These are phyloP conservation scores for Amblyraja radiata DNA, from an alignment of 2,797 vertebrate species.

Conservation along the genomic window DNA sequence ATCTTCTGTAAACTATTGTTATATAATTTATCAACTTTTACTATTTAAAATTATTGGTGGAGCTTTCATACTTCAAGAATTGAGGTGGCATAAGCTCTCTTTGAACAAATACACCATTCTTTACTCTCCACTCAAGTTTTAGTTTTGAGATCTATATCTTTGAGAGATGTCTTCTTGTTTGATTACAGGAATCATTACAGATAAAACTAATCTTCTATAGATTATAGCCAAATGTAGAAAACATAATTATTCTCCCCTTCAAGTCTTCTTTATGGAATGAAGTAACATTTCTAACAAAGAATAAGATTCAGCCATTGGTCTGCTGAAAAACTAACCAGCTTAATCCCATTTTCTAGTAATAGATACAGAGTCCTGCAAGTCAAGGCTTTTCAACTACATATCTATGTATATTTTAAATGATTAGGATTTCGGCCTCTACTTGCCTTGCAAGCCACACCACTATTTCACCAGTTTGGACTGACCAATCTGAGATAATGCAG, in stretches of 20 bases:
- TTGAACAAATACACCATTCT: background rate
- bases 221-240: background rate
- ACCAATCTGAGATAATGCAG: background rate
- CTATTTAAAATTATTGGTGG: conserved; percentile 1
- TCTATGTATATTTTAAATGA: too few species aligned
- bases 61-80: background rate
- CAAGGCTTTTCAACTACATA: too few species aligned
- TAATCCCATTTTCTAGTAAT: too few species aligned
- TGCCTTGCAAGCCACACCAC: background rate
- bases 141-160: background rate
- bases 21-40: background rate
- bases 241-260: background rate
- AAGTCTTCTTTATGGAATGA: background rate
- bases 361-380: too few species aligned
- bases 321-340: too few species aligned
- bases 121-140: background rate
- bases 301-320: too few species aligned
- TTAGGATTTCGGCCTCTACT: too few species aligned
- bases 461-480: background rate
- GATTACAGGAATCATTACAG: background rate
- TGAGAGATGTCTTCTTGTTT: background rate
- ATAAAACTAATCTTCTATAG: background rate
- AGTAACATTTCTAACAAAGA: too few species aligned
- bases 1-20: background rate
- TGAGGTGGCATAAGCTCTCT: background rate